Evolutionary conservation across 2,888 invertebrate genomes (phyloP), one percentile per base, ranked within the genome.

Genomic region (Caenorhabditis uteleia): DNA sequence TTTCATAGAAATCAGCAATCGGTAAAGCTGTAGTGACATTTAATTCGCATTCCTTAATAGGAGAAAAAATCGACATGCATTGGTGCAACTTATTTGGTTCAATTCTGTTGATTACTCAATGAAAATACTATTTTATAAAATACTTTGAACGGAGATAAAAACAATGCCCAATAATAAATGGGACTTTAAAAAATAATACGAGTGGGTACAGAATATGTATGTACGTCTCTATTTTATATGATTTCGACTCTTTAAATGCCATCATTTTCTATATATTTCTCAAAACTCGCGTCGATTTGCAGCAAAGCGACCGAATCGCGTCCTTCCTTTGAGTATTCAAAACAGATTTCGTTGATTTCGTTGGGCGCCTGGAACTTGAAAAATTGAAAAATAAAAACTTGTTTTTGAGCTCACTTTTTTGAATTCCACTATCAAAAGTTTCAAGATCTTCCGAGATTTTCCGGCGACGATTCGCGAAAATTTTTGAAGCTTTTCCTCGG

Each of bases 241-340:
- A 40, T 40, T 40, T 40, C 18, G 12, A 7, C 8, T 25, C 14
- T 25, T 40, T 20, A 18, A 40, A 16, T 40, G 14, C 40, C n/a
- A n/a, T n/a, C n/a, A n/a, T 42, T 42, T 23, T 7, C 7, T 25
- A 42, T 8, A 42, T 16, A 42, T n/a, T 42, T 42, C 20, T 42
- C 42, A 10, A 42, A 18, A 26, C 20, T 20, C 3, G 18, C 2
- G 18, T 36, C 18, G 36, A 36, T 36, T 7, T 4, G 3, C 7
- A 7, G 20, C n/a, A 36, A 20, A 7, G 36, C 16, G 18, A 36
- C 36, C 16, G n/a, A 7, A 18, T 36, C 20, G 6, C 36, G 36
- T 14, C 20, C n/a, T n/a, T 36, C 20, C 6, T 18, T 16, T 20
- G 16, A 16, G 10, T 18, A 36, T 36, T 36, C 36, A 3, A 36